phyloP scores from a whole-genome alignment of 2,797 vertebrate genomes.

The Hippoglossus hippoglossus region DNA sequence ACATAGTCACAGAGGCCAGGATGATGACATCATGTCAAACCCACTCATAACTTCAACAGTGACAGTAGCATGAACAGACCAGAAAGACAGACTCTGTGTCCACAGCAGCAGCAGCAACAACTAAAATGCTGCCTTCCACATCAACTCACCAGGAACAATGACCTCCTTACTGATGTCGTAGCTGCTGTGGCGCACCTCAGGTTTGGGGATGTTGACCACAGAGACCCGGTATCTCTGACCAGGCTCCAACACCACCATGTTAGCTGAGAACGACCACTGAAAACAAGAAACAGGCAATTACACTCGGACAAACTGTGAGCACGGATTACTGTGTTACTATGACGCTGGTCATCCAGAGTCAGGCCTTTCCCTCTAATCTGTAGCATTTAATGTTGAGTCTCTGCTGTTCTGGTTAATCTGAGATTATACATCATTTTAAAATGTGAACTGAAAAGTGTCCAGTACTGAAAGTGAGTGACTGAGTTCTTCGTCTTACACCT shows the following conservation, averaged over 20 bases:
- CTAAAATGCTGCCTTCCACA: background rate
- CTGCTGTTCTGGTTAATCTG: background rate
- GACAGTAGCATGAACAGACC: too few relatives aligned
- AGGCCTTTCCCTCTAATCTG: too few relatives aligned
- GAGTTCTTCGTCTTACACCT: too few relatives aligned
- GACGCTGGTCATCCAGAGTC: too few relatives aligned
- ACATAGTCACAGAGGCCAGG: too few relatives aligned
- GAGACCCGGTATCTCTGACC: constrained; percentile 72
- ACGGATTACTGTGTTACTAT: too few relatives aligned
- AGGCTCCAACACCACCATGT: constrained; percentile 76
- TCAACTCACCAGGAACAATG: constrained; percentile 67
- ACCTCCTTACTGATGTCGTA: constrained; percentile 58
- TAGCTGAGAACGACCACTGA: constrained; percentile 81
- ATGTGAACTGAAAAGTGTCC: too few relatives aligned
- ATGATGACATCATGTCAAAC: too few relatives aligned
- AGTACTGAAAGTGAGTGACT: too few relatives aligned
- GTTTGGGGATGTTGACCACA: constrained; percentile 82
- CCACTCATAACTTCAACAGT: too few relatives aligned
- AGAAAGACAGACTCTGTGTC: too few relatives aligned
- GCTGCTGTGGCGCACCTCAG: constrained; percentile 61
- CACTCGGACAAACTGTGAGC: background rate
- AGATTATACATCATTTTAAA: too few relatives aligned
- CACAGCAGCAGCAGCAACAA: background rate
- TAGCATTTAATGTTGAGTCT: background rate
- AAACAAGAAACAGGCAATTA: constrained; percentile 10